Percentiles rank a stretch among this genome's conserved stretches.
phyloP scores from a whole-genome alignment of 2,888 invertebrate genomes.

The Rhagonycha fulva region DNA sequence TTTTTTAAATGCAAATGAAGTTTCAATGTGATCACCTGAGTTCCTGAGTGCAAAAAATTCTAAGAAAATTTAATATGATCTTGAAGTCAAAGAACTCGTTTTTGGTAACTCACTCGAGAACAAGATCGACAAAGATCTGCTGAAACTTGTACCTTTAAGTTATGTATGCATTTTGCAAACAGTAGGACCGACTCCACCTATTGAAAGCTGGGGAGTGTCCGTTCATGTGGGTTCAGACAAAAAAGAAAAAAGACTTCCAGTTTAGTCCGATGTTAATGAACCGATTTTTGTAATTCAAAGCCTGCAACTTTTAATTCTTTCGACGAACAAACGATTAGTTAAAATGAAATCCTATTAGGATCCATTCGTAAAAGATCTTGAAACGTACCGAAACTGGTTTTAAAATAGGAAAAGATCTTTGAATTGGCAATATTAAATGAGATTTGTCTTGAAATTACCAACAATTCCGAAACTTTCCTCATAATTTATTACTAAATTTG shows the following conservation, averaged over 20 bases:
- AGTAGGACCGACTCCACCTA: constrained; percentile 20
- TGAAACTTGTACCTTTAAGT: neutral
- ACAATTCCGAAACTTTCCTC: neutral
- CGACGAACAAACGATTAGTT: neutral
- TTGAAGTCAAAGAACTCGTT: neutral
- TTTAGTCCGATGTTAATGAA: constrained; percentile 19
- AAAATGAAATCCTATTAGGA: neutral
- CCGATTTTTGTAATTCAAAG: constrained; percentile 9
- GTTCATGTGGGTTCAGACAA: constrained; percentile 16
- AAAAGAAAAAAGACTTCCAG: constrained; percentile 6
- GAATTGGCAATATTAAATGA: neutral
- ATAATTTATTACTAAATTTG: neutral
- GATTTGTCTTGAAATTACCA: neutral
- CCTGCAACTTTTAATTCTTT: neutral
- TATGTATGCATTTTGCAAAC: neutral
- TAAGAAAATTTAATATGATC: neutral
- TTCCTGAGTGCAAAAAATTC: neutral
- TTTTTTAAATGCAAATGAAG: neutral
- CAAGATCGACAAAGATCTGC: constrained; percentile 5
- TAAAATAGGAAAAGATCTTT: neutral
- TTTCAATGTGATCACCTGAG: neutral
- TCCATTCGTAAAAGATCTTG: neutral
- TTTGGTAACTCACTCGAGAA: constrained; percentile 1
- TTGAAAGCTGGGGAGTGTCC: constrained; percentile 14
- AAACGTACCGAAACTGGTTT: neutral